Evolutionary conservation across 2,888 invertebrate genomes (phyloP).

Genomic region (Salpingus planirostris): DNA sequence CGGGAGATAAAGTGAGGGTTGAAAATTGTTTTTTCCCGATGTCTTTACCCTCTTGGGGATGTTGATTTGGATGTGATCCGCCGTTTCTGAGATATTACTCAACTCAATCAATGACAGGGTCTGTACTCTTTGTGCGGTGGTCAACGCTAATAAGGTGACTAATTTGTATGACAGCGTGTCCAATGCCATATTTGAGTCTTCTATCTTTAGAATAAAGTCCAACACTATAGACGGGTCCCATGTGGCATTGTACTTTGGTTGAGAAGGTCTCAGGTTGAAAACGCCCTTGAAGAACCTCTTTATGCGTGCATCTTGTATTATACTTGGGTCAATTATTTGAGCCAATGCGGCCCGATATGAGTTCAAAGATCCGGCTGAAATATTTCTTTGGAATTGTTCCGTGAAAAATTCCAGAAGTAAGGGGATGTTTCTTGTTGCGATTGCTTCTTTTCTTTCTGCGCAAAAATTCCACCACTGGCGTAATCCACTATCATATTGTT

Average conservation of each 20-base stretch:
- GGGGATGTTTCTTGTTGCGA: no score
- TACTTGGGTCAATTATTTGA: not conserved
- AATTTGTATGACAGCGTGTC: not conserved
- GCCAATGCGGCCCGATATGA: not conserved
- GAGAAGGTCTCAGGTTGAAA: not conserved
- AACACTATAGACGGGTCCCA: not conserved
- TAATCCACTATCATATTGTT: not conserved
- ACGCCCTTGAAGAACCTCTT: not conserved
- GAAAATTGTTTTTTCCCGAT: no score
- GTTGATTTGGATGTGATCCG: no score
- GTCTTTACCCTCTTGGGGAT: no score
- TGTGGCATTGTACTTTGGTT: not conserved
- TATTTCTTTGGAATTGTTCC: not conserved
- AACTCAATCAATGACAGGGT: no score
- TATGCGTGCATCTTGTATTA: not conserved
- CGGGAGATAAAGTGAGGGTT: no score
- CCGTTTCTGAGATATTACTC: no score
- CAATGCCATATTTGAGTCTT: not conserved
- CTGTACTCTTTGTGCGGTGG: not conserved
- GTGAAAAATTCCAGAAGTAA: not conserved
- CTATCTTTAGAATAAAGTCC: not conserved
- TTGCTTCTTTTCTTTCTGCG: no score
- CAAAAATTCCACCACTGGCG: not conserved
- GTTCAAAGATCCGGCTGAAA: not conserved
- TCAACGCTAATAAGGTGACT: not conserved